Percentiles rank a stretch among this genome's conserved stretches.
These are phyloP conservation scores for Hirudo medicinalis DNA, from an alignment of 1,140 invertebrate genomes.

Conservation along the genomic window DNA sequence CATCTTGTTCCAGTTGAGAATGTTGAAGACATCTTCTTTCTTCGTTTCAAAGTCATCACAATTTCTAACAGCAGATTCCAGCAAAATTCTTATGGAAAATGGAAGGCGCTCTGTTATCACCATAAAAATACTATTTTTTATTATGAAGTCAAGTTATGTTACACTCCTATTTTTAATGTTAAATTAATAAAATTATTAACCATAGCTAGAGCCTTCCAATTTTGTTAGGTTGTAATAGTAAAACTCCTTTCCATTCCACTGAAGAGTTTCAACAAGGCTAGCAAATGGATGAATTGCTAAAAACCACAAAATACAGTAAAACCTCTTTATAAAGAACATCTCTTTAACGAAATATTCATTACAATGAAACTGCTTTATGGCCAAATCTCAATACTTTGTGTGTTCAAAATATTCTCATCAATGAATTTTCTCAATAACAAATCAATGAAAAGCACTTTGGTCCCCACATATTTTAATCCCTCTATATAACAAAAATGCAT, in stretches of 20 bases:
- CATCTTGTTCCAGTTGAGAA: conserved; percentile 75
- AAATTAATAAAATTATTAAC: not conserved
- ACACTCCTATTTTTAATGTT: not conserved
- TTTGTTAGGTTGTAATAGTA: not conserved
- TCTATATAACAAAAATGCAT: too few relatives aligned
- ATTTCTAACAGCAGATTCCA: conserved; percentile 88
- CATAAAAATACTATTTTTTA: not conserved
- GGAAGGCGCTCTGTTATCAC: conserved; percentile 53
- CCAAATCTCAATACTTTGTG: too few relatives aligned
- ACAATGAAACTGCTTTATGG: too few relatives aligned
- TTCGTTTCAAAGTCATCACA: conserved; percentile 84
- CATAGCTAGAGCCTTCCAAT: not conserved
- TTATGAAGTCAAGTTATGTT: not conserved
- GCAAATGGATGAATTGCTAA: not conserved
- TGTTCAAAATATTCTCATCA: too few relatives aligned
- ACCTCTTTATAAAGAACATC: too few relatives aligned
- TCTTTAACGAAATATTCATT: too few relatives aligned
- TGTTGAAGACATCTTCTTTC: conserved; percentile 71
- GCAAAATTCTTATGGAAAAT: conserved; percentile 76
- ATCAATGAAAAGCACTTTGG: too few relatives aligned
- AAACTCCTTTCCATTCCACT: not conserved
- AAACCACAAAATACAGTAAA: too few relatives aligned
- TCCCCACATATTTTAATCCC: too few relatives aligned
- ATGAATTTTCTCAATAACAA: too few relatives aligned
- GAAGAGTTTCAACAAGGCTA: not conserved